Evolutionary conservation across 2,888 invertebrate species (phyloP).

Genomic region (Chydorus sphaericus): DNA sequence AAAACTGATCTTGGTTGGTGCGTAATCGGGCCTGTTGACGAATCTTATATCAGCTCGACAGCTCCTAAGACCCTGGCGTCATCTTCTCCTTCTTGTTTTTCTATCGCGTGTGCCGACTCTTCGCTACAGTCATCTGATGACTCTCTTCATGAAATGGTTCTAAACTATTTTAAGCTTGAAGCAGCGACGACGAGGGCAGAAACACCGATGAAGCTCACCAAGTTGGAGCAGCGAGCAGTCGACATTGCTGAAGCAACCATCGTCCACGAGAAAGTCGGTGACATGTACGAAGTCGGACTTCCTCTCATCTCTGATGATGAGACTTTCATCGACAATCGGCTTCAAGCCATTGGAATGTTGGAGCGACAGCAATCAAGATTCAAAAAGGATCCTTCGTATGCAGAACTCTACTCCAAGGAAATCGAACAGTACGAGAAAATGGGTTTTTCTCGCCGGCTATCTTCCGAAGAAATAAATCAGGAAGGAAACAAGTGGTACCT

Average conservation of each 20-base stretch:
- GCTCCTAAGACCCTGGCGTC: neutral
- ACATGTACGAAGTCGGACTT: slow-evolving; percentile 8
- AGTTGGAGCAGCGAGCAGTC: neutral
- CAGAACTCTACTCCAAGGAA: neutral
- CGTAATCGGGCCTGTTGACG: neutral
- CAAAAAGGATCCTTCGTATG: neutral
- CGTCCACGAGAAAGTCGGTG: neutral
- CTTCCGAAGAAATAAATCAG: too few species aligned
- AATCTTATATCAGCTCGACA: too few species aligned
- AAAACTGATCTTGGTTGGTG: slow-evolving; percentile 3
- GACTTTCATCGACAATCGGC: slow-evolving; percentile 2
- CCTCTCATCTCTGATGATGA: neutral
- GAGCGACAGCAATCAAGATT: slow-evolving; percentile 5
- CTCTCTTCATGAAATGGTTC: neutral
- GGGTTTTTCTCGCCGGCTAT: too few species aligned
- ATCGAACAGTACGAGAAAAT: slow-evolving; percentile 14
- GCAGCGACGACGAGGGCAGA: neutral
- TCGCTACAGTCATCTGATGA: too few species aligned
- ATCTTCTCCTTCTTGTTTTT: neutral
- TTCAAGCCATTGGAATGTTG: neutral
- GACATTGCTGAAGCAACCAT: neutral
- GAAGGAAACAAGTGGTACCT: slow-evolving; percentile 16
- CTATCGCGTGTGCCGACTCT: neutral
- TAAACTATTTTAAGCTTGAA: neutral
- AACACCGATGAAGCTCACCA: neutral